A percentile compares a stretch with the other conserved stretches of the same genome.
phyloP scores from a whole-genome alignment of 2,113 vertebrate genomes.

The Cygnus atratus region DNA sequence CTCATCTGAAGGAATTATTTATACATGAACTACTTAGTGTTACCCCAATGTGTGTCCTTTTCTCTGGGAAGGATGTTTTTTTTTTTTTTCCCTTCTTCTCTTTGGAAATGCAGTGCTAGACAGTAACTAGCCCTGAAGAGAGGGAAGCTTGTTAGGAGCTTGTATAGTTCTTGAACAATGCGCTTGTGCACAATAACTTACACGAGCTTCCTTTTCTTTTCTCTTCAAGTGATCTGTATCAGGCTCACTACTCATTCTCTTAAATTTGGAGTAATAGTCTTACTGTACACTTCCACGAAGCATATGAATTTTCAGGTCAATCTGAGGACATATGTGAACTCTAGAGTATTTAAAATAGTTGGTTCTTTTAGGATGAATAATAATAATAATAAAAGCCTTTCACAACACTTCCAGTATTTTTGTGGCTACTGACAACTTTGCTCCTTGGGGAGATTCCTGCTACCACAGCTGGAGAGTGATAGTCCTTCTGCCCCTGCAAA shows the following conservation, averaged over 20 bases:
- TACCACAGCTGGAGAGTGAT: accelerated
- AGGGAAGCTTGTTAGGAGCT: background rate
- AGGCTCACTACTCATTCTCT: background rate
- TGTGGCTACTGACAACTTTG: background rate
- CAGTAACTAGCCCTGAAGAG: background rate
- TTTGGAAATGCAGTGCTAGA: background rate
- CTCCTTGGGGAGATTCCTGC: background rate
- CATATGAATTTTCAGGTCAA: background rate
- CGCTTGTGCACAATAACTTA: background rate
- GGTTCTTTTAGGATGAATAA: background rate
- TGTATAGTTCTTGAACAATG: background rate
- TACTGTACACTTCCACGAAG: background rate
- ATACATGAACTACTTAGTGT: background rate
- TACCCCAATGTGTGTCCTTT: background rate
- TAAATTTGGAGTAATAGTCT: background rate
- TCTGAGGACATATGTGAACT: background rate
- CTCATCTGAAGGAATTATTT: background rate
- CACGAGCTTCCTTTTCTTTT: background rate
- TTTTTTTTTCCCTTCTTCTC: background rate
- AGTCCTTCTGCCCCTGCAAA: background rate
- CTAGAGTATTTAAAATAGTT: background rate
- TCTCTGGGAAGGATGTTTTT: background rate
- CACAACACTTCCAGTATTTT: background rate
- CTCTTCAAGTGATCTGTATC: background rate
- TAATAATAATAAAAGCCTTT: background rate